Evolutionary conservation across 2,113 vertebrate species (phyloP).

Genomic region (Erinaceus europaeus): DNA sequence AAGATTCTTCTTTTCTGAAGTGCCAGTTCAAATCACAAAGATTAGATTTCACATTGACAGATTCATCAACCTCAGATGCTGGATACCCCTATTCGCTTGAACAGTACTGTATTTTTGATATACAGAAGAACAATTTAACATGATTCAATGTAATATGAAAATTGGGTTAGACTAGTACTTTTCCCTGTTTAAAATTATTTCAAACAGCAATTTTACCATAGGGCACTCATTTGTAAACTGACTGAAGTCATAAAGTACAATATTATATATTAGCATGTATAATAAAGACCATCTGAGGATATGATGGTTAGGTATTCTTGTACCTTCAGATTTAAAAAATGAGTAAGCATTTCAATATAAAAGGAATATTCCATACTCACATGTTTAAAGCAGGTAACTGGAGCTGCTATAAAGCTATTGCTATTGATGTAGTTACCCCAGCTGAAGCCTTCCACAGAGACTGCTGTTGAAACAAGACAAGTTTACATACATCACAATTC

Average conservation of each 20-base stretch:
- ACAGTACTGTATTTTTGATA: background rate
- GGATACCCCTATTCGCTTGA: background rate
- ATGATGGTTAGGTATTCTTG: background rate
- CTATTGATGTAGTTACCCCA: conserved; percentile 98
- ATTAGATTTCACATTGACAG: background rate
- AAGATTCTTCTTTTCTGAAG: background rate
- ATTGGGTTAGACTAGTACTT: background rate
- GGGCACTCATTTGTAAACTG: conserved; percentile 1
- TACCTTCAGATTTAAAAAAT: conserved; percentile 26
- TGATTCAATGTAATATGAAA: background rate
- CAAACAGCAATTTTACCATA: background rate
- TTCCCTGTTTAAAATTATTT: conserved; percentile 6
- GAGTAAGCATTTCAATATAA: conserved; percentile 6
- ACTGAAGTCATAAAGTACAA: too few species aligned
- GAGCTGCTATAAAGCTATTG: conserved; percentile 95
- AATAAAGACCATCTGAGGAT: conserved; percentile 1
- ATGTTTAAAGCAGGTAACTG: conserved; percentile 97
- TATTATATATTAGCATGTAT: too few species aligned
- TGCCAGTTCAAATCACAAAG: conserved; percentile 17
- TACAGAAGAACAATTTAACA: background rate
- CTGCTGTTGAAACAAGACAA: conserved; percentile 78
- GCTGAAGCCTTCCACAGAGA: conserved; percentile 90
- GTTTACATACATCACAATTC: conserved; percentile 65
- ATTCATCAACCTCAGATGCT: background rate
- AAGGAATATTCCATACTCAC: conserved; percentile 83